A percentile compares a stretch with the other conserved stretches of the same genome.
phyloP scores from a whole-genome alignment of 2,888 invertebrate species.

The Cantharis rustica region DNA sequence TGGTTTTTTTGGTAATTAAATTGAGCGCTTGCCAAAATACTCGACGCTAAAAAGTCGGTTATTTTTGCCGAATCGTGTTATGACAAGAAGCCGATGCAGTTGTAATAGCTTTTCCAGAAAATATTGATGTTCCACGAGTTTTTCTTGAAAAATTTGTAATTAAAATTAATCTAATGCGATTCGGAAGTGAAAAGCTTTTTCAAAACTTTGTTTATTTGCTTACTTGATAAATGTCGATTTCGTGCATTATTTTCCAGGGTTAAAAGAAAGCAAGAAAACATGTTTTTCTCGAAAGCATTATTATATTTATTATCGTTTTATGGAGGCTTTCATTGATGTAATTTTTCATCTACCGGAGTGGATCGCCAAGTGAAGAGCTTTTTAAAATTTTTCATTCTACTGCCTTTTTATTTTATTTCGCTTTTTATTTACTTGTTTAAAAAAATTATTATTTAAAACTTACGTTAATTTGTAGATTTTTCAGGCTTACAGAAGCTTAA shows the following conservation, averaged over 20 bases:
- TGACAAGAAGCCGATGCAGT: background rate
- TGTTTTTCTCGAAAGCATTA: background rate
- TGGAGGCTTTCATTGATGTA: background rate
- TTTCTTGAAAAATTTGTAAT: background rate
- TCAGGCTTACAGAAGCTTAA: too few relatives aligned
- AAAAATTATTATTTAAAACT: too few relatives aligned
- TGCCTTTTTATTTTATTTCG: background rate
- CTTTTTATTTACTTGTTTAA: too few relatives aligned
- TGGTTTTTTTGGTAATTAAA: background rate
- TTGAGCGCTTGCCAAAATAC: background rate
- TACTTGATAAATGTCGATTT: background rate
- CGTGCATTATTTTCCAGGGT: background rate
- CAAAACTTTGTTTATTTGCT: background rate
- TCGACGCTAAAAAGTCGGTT: background rate
- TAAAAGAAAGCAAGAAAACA: background rate
- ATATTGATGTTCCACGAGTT: background rate
- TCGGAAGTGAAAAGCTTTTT: background rate
- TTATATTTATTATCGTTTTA: background rate
- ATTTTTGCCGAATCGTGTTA: background rate
- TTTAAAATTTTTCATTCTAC: background rate
- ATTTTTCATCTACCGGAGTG: background rate
- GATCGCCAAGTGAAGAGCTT: background rate
- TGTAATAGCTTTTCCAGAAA: background rate
- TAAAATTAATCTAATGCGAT: background rate
- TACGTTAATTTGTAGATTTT: too few relatives aligned